Base-by-base conservation (phyloP, 1,140 invertebrate genomes). In the Ladona fulva region DNA sequence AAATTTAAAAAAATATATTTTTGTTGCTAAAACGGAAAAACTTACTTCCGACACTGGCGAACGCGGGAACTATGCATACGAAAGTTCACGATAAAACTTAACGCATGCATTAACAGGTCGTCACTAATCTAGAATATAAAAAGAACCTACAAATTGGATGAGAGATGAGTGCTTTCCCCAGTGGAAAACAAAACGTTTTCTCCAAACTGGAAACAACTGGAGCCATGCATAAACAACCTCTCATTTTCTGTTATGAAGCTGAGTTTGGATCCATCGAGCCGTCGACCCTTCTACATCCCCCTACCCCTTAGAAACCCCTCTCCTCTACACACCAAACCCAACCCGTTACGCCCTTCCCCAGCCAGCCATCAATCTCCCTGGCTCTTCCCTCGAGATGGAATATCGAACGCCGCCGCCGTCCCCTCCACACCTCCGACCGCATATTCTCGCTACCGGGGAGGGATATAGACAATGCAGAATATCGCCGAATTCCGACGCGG, bases 161-260 rank as follows among this genome's bases (percentile, higher is more conserved):
- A 37, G 29, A 37, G 29, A 1, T 8, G 29, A 37, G 8, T 8
- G 29, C 29, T 22, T 66, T 12, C 52, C 52, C 52, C 52, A 12
- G 52, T 3, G 52, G n/a, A 16, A 66, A 66, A 66, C 52, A 12
- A 66, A 66, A 66, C n/a, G n/a, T 1, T 66, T 66, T 66, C 52
- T 66, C 52, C 52, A 37, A 37, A 37, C 29, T 37, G 29, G 52
- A 66, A 66, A 66, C 52, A 66, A 66, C 52, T 66, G 52, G 52
- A 22, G 52, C 52, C 52, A 66, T 66, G 52, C 52, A 66, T 66
- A 66, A 66, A 66, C 52, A 66, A 66, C 16, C 52, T 66, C 52
- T 66, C 52, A 66, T 66, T 66, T 66, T 66, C 52, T 66, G 52
- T 66, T 66, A 66, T 66, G 52, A 66, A 66, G 52, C 52, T 12